phyloP scores from a whole-genome alignment of 2,797 vertebrate genomes.

The Sebastes miniatus region DNA sequence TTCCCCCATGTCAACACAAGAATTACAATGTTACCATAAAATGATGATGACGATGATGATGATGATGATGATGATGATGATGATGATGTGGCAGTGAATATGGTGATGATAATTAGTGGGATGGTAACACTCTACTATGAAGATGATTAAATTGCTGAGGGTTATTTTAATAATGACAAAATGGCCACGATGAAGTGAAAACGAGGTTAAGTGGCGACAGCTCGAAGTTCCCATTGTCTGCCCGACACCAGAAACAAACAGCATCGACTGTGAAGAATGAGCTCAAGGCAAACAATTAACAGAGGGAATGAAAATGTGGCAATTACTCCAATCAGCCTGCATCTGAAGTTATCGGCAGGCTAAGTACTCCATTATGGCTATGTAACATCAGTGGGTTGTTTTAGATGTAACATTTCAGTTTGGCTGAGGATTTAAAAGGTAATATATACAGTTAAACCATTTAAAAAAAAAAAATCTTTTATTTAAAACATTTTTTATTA shows the following conservation, averaged over 20 bases:
- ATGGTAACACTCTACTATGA: neutral
- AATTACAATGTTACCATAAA: neutral
- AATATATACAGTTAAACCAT: neutral
- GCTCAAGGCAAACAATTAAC: neutral
- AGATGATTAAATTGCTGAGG: neutral
- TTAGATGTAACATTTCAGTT: neutral
- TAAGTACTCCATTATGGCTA: neutral
- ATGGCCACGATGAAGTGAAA: neutral
- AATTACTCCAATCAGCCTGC: neutral
- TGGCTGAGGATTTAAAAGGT: neutral
- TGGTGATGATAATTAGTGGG: neutral
- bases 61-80: neutral
- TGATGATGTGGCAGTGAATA: neutral
- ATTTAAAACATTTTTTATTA: too few relatives aligned
- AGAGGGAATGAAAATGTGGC: neutral
- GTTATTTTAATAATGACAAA: neutral
- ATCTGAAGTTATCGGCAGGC: neutral
- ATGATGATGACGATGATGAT: neutral
- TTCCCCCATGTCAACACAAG: neutral
- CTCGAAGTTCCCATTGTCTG: neutral
- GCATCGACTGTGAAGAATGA: neutral
- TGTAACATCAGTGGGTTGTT: neutral
- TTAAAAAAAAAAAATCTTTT: too few relatives aligned
- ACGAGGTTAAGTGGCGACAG: neutral
- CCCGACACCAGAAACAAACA: neutral